Evolutionary conservation across 1,140 invertebrate species (phyloP).

Genomic region (Leptoteleia sp.): DNA sequence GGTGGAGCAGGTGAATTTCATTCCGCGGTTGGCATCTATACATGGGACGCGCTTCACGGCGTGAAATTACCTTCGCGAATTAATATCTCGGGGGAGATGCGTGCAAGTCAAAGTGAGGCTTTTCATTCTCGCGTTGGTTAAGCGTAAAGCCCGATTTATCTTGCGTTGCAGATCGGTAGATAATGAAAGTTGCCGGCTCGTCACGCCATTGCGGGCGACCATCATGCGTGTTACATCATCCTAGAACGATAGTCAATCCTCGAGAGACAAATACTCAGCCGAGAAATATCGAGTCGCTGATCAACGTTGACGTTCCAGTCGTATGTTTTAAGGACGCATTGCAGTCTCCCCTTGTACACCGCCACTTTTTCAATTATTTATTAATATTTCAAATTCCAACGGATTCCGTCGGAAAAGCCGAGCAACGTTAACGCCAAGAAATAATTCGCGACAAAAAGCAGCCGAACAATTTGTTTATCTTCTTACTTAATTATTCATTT

Average conservation of each 20-base stretch:
- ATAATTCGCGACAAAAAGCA: too few relatives aligned
- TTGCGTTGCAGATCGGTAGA: conserved; percentile 60
- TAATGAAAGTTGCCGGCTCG: conserved; percentile 65
- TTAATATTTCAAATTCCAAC: too few relatives aligned
- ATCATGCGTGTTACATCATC: conserved; percentile 62
- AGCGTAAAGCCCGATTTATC: conserved; percentile 65
- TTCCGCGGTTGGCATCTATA: conserved; percentile 32
- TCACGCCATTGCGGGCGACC: conserved; percentile 62
- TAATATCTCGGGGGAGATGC: conserved; percentile 60
- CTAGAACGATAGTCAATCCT: conserved; percentile 60
- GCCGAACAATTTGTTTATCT: too few relatives aligned
- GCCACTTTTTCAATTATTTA: conserved; percentile 35
- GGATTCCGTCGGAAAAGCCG: background rate
- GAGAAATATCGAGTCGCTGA: conserved; percentile 65
- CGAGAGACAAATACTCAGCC: conserved; percentile 56
- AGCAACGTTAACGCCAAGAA: too few relatives aligned
- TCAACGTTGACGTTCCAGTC: conserved; percentile 57
- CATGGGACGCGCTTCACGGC: conserved; percentile 18
- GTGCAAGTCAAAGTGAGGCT: conserved; percentile 61
- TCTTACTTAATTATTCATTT: too few relatives aligned
- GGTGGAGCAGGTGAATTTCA: conserved; percentile 8
- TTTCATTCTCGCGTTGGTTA: conserved; percentile 64
- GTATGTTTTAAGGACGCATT: conserved; percentile 26
- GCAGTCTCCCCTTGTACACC: background rate
- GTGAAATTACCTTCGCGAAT: conserved; percentile 65